Percentiles rank a stretch among this genome's conserved stretches.
These are phyloP conservation scores for Myrmophylax atrothorax DNA, from an alignment of 2,113 vertebrate genomes.

Conservation along the genomic window DNA sequence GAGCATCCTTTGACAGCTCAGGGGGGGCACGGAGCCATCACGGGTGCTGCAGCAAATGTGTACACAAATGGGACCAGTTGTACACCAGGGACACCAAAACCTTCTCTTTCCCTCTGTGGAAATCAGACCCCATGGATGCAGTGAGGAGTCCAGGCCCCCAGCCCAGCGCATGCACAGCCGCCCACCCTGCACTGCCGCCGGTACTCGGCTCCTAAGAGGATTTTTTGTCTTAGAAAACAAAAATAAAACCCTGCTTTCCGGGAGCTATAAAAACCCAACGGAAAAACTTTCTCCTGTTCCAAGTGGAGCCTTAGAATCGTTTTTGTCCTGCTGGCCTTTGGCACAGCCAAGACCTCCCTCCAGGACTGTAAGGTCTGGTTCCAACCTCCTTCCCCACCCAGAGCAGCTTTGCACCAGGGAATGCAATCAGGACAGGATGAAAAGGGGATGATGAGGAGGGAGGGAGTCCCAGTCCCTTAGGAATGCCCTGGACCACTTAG, in stretches of 20 bases:
- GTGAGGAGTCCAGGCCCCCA: not conserved
- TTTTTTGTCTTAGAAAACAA: slow-evolving; percentile 56
- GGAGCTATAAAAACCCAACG: slow-evolving; percentile 41
- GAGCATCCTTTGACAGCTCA: not conserved
- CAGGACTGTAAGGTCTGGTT: not conserved
- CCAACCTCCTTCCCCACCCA: not conserved
- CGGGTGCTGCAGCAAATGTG: not conserved
- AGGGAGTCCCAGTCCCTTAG: not conserved
- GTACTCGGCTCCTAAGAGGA: slow-evolving; percentile 31
- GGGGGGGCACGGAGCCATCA: not conserved
- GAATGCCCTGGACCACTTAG: not conserved
- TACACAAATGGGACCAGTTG: accelerated
- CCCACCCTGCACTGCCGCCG: accelerated
- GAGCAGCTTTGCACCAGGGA: not conserved
- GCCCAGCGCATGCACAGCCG: accelerated
- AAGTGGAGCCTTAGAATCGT: not conserved
- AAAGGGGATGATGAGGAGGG: not conserved
- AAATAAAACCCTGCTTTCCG: slow-evolving; percentile 47
- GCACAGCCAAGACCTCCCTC: not conserved
- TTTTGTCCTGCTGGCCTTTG: not conserved
- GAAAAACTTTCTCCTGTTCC: slow-evolving; percentile 53
- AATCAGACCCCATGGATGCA: not conserved
- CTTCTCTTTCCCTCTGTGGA: not conserved
- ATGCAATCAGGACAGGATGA: not conserved
- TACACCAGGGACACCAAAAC: not conserved